A percentile compares a stretch with the other conserved stretches of the same genome.
Evolutionary conservation across 2,797 vertebrate species (phyloP).

Genomic region (Phyllotis vaccarum): DNA sequence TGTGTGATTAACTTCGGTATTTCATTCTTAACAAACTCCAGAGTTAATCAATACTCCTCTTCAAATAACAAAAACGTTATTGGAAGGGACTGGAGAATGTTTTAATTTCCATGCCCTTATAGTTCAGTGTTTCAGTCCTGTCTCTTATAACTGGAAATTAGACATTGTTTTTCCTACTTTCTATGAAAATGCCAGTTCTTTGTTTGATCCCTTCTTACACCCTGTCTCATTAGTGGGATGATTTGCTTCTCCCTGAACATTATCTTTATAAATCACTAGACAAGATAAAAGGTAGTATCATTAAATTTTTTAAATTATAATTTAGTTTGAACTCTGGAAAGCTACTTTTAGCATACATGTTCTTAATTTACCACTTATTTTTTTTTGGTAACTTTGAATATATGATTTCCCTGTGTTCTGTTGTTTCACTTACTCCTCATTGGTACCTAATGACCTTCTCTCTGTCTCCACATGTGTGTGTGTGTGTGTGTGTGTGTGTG

Average conservation of each 20-base stretch:
- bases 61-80: constrained; percentile 3
- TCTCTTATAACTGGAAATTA: not conserved
- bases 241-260: not conserved
- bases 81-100: not conserved
- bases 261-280: not conserved
- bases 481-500: not conserved
- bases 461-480: not conserved
- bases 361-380: not conserved
- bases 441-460: not conserved
- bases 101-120: not conserved
- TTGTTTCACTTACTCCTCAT: not conserved
- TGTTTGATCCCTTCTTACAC: no score
- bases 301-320: not conserved
- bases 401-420: not conserved
- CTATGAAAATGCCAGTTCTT: not conserved
- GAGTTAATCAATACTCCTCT: constrained; percentile 29
- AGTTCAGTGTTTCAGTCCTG: not conserved
- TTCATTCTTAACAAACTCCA: constrained; percentile 11
- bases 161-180: not conserved
- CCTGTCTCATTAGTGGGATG: not conserved
- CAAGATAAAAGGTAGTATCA: not conserved
- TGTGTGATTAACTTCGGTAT: constrained; percentile 27
- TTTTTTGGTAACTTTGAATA: not conserved
- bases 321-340: not conserved
- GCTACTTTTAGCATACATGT: not conserved